Evolutionary conservation across 2,888 invertebrate species (phyloP).

Genomic region (Standfussiana lucernea): DNA sequence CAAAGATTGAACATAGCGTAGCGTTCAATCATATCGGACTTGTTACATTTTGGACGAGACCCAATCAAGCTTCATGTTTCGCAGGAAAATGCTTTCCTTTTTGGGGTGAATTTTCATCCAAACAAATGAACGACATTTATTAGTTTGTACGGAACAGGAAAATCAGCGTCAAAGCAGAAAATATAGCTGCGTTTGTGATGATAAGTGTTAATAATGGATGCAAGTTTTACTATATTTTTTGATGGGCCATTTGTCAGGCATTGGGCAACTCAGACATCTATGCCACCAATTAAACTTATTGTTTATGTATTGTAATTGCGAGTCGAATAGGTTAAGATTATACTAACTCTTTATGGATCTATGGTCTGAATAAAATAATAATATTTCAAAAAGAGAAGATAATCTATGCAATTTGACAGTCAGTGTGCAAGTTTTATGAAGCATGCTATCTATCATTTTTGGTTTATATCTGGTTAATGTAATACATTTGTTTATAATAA

Average conservation of each 20-base stretch:
- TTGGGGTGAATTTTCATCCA: neutral
- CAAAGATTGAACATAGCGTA: neutral
- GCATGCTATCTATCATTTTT: neutral
- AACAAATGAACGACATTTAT: neutral
- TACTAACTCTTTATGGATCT: neutral
- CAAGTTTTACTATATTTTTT: neutral
- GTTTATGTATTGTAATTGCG: neutral
- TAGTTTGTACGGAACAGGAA: neutral
- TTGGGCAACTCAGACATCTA: neutral
- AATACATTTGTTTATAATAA: neutral
- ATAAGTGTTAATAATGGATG: neutral
- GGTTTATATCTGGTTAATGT: neutral
- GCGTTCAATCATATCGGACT: neutral
- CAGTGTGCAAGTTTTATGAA: neutral
- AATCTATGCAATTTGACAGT: neutral
- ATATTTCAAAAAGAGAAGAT: neutral
- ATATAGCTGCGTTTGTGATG: neutral
- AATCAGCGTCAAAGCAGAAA: neutral
- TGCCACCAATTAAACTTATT: neutral
- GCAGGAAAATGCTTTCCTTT: neutral
- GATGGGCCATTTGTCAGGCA: neutral
- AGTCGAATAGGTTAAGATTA: too few relatives aligned
- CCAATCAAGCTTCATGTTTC: neutral
- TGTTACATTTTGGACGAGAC: neutral
- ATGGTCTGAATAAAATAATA: neutral